phyloP scores from a whole-genome alignment of 1,140 invertebrate genomes.

The Panulirus ornatus region DNA sequence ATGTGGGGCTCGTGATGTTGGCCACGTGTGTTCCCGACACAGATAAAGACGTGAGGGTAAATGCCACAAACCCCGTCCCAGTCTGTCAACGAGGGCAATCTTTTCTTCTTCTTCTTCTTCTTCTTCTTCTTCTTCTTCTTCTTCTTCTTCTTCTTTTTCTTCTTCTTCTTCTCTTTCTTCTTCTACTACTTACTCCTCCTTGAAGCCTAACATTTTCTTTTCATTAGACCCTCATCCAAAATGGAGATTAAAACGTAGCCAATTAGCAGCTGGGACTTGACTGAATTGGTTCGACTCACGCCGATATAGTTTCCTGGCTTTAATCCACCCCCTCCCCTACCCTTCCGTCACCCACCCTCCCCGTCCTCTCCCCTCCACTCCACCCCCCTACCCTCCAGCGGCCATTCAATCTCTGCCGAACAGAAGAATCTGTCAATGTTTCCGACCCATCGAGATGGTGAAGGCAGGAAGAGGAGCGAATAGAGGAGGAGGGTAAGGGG shows the following conservation, averaged over 20 bases:
- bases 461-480: too few species aligned
- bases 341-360: neutral
- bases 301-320: neutral
- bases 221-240: too few species aligned
- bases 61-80: too few species aligned
- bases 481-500: neutral
- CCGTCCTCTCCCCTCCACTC: neutral
- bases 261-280: too few species aligned
- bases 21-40: too few species aligned
- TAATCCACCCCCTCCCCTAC: neutral
- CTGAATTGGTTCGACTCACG: too few species aligned
- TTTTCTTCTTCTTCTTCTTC: neutral
- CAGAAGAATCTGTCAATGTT: neutral
- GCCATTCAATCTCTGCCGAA: neutral
- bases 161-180: neutral
- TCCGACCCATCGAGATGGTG: neutral
- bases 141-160: neutral
- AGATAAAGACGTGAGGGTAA: too few species aligned
- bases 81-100: too few species aligned
- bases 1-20: too few species aligned
- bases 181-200: neutral
- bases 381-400: neutral
- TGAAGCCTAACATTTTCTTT: neutral
- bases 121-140: neutral
- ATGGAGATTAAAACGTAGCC: too few species aligned